Conservation (phyloP, 2,113 vertebrate species). For the Leucopsar rothschildi region DNA sequence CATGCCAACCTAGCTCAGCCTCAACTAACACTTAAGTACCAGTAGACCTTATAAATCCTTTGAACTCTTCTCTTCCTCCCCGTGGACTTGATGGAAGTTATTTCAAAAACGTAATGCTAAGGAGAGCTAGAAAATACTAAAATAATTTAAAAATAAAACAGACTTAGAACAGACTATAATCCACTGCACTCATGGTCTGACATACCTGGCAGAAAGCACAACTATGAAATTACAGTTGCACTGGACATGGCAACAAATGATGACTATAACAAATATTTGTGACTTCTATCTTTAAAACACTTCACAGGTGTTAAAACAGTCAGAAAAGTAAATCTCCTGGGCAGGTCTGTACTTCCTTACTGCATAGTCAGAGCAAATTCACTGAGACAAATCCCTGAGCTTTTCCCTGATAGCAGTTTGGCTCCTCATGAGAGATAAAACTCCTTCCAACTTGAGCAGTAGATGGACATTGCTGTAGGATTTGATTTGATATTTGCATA, state of each 20-base stretch:
- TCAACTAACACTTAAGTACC: not conserved
- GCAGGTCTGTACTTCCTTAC: not conserved
- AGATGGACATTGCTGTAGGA: not conserved
- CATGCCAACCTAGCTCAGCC: not conserved
- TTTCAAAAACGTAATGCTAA: not conserved
- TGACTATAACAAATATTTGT: not conserved
- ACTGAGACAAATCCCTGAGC: not conserved
- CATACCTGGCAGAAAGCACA: not conserved
- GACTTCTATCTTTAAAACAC: not conserved
- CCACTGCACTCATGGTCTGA: not conserved
- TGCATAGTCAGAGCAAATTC: not conserved
- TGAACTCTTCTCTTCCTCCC: not conserved
- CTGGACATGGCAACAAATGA: not conserved
- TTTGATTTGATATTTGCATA: not conserved
- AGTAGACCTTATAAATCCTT: not conserved
- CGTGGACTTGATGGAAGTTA: not conserved
- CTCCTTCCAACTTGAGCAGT: not conserved
- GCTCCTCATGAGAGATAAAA: accelerated
- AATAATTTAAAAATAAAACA: not conserved
- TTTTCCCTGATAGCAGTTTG: not conserved
- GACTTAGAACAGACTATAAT: not conserved
- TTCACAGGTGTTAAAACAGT: not conserved
- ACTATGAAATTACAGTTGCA: not conserved
- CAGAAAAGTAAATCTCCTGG: not conserved
- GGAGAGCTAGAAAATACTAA: not conserved